Base-by-base conservation (phyloP, 2,888 invertebrate species). In the Oligia fasciuncula region DNA sequence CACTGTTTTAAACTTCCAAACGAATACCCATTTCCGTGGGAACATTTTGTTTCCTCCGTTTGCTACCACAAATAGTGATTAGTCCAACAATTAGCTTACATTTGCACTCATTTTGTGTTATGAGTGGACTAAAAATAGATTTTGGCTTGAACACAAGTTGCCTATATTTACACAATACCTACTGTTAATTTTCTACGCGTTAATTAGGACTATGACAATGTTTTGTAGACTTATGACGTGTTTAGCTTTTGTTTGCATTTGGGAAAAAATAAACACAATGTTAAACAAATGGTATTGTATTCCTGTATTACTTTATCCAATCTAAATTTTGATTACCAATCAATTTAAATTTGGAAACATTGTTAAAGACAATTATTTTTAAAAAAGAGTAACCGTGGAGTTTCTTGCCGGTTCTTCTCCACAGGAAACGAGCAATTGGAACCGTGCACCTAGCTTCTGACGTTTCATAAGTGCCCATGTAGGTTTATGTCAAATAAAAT, bases 81-180 rank as follows among this genome's bases (percentile, higher is more conserved):
- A 46, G 62, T 66, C 29, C 40, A 74, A 84, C 68, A 74, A 75
- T 81, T 72, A 74, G n/a, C 40, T 70, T 80, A 73, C 69, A 87
- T 80, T 80, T 75, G 62, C 73, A 68, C 40, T 81, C 76, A 70
- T 77, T 82, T 76, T 81, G 73, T 86, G 84, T 88, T 79, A 88
- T 71, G 88, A 73, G 75, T 29, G 68, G 43, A 19, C 70, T 75
- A 49, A 54, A 86, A 88, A 89, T 88, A 89, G 77, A 75, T 5
- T 81, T 81, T 88, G 81, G 87, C 80, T 65, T 68, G 51, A 62
- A 49, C 62, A 77, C 87, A 77, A 70, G 40, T 71, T 76, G 71
- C 77, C 80, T 76, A 73, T 70, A 76, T 69, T 73, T 65, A 77
- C 74, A 43, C 57, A 57, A 14, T 70, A 57, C 70, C 14, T 51